Evolutionary conservation across 2,797 vertebrate species (phyloP).

Genomic region (Microctenopoma lineatum): DNA sequence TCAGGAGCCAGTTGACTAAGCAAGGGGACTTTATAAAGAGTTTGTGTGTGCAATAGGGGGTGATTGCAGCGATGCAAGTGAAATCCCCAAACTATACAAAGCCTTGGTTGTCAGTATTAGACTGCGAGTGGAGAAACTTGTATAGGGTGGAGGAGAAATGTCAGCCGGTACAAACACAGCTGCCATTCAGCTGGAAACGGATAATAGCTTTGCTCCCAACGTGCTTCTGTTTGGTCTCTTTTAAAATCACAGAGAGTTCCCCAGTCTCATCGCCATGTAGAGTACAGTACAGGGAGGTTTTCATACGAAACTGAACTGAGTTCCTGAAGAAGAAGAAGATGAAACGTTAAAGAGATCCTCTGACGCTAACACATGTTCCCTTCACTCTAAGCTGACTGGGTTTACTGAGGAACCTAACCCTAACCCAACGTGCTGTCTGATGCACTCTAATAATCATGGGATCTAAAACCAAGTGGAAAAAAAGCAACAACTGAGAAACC

Average conservation of each 20-base stretch:
- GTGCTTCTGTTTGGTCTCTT: conserved; percentile 44
- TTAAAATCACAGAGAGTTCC: conserved; percentile 54
- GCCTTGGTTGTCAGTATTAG: conserved; percentile 33
- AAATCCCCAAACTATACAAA: conserved; percentile 63
- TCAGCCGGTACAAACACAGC: conserved; percentile 51
- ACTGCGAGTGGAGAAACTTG: conserved; percentile 34
- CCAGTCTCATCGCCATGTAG: conserved; percentile 33
- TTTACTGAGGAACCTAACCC: background rate
- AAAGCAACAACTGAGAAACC: conserved; percentile 40
- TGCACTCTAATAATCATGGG: conserved; percentile 32
- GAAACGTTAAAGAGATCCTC: too few species aligned
- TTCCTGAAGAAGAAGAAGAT: too few species aligned
- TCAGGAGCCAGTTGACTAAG: conserved; percentile 55
- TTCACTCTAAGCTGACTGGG: background rate
- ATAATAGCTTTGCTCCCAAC: conserved; percentile 44
- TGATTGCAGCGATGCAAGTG: conserved; percentile 53
- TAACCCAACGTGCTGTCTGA: background rate
- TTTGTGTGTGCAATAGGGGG: conserved; percentile 1
- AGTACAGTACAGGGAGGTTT: background rate
- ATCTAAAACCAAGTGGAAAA: conserved; percentile 27
- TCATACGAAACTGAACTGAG: too few species aligned
- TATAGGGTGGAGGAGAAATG: conserved; percentile 45
- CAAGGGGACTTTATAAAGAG: conserved; percentile 41
- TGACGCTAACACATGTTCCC: background rate
- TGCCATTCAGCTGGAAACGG: conserved; percentile 56